Evolutionary conservation across 2,113 vertebrate species (phyloP), one percentile per base, ranked within the genome.

Genomic region (Clarias magur): DNA sequence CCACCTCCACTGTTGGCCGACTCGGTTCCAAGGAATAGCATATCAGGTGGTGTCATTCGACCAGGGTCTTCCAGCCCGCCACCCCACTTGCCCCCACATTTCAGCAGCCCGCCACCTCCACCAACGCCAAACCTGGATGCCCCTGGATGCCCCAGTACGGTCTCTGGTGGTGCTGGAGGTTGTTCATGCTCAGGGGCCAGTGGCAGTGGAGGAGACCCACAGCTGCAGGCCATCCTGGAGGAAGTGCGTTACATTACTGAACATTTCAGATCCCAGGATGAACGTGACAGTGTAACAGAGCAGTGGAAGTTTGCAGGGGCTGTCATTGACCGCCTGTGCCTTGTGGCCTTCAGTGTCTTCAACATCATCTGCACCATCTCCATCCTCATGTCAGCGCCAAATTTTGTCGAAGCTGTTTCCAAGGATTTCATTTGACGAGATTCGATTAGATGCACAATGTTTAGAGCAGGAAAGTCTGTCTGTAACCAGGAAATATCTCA

Each of bases 361-460:
- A 96, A 96, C 92, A 96, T 96, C 89, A 95, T 96, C 83, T 95
- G 95, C 92, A 96, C 95, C 93, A 96, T 96, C 88, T 95, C 95
- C 25, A 96, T 96, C 89, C 95, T 96, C 76, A 96, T 96, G 95
- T 95, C 95, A 0, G 95, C 95, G 1, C 95, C 95, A 8, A 96
- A 96, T 90, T 96, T 96, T 88, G 95, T 93, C 48, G 95, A 95
- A 19, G 95, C 95, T 3, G 89, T 96, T 81, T 95, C 95, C n/a
- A 96, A 96, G 88, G 95, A 96, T 89, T 96, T 95, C 82, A 86
- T 96, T 88, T 96, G 92, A 96, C 65, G 11, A 75, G 63, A 17
- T 15, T 54, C 30, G 54, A 63, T 42, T 6, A 5, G 25, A 38
- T 57, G 34, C 34, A 76, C 73, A 80, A 82, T 17, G 19, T 56